Evolutionary conservation across 2,888 invertebrate species (phyloP).

Genomic region (Nysson spinosus): DNA sequence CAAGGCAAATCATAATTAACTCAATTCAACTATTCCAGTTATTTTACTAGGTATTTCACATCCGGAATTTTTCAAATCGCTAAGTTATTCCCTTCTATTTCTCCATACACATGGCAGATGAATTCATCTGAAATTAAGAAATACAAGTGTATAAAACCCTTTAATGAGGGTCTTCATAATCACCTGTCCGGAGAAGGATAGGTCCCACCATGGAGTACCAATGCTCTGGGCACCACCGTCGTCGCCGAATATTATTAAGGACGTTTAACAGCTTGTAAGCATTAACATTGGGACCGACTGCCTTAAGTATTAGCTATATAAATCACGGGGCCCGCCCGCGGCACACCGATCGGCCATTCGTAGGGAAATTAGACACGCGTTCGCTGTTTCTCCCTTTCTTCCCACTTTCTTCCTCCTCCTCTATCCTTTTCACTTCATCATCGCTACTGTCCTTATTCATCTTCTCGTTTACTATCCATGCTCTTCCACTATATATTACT

Average conservation of each 20-base stretch:
- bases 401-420: slow-evolving; percentile 28
- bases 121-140: slow-evolving; percentile 5
- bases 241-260: slow-evolving; percentile 62
- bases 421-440: slow-evolving; percentile 8
- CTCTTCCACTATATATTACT: slow-evolving; percentile 29
- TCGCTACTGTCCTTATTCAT: not conserved
- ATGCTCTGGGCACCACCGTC: slow-evolving; percentile 35
- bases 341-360: slow-evolving; percentile 66
- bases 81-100: not conserved
- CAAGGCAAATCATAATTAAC: no score
- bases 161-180: slow-evolving; percentile 43
- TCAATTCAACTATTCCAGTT: no score
- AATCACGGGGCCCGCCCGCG: slow-evolving; percentile 69
- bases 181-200: slow-evolving; percentile 44
- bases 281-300: slow-evolving; percentile 60
- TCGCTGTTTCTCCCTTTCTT: slow-evolving; percentile 38
- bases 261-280: slow-evolving; percentile 67
- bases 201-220: slow-evolving; percentile 22
- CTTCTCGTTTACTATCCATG: slow-evolving; percentile 11
- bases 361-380: slow-evolving; percentile 73
- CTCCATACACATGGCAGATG: not conserved
- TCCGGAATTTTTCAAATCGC: not conserved
- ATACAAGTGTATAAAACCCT: slow-evolving; percentile 20
- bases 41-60: no score
- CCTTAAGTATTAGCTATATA: slow-evolving; percentile 63